Conservation (phyloP, 2,113 vertebrate species). For the Gallinago jamesoni region DNA sequence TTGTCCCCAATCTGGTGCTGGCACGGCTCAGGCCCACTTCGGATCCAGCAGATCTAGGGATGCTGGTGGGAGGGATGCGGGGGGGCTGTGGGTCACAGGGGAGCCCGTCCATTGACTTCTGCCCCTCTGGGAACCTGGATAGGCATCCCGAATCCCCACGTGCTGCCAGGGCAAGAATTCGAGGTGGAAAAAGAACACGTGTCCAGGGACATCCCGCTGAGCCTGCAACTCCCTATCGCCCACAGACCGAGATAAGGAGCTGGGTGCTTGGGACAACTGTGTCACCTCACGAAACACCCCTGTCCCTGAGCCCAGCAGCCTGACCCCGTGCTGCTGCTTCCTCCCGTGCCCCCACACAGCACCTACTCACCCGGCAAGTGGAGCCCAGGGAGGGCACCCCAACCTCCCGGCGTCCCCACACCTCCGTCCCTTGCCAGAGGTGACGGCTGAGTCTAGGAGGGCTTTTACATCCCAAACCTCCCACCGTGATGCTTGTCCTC, state of each 20-base stretch:
- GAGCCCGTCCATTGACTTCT: background rate
- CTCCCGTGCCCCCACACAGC: accelerated
- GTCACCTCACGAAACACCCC: background rate
- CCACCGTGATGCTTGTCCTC: background rate
- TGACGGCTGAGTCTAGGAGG: background rate
- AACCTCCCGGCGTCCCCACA: accelerated
- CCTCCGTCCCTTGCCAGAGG: background rate
- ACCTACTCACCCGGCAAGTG: accelerated
- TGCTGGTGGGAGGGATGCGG: background rate
- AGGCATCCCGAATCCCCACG: background rate
- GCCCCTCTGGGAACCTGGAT: background rate
- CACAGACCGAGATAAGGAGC: background rate
- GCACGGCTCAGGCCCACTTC: accelerated
- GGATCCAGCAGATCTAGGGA: background rate
- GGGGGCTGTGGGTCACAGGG: too few relatives aligned
- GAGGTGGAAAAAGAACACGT: background rate
- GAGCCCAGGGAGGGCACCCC: accelerated
- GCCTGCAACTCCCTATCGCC: background rate
- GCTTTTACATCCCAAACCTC: background rate
- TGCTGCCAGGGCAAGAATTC: background rate
- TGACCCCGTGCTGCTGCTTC: accelerated
- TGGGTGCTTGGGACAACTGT: background rate
- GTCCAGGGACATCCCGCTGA: background rate
- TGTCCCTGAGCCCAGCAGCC: accelerated
- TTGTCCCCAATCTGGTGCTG: accelerated